A percentile compares a stretch with the other conserved stretches of the same genome.
Evolutionary conservation across 64 coral and sea anemone species (phyloP).

Genomic region (Catalaphyllia jardinei): DNA sequence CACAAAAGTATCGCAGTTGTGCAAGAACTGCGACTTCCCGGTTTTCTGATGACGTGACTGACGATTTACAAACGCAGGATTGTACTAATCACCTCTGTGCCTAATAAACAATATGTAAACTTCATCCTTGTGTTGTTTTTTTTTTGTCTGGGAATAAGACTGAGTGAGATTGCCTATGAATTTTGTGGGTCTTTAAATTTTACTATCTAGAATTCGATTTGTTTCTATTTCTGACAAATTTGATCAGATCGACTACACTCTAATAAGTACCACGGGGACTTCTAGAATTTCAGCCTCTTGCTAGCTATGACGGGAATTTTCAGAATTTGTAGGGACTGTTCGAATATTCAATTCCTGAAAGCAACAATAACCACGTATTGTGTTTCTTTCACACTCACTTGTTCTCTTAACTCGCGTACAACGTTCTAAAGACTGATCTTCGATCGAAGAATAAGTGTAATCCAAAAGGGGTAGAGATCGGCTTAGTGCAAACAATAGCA

Average conservation of each 20-base stretch:
- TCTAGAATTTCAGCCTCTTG: not conserved
- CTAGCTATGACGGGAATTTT: slow-evolving; percentile 12
- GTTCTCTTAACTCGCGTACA: not conserved
- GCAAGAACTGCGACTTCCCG: not conserved
- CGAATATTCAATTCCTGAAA: not conserved
- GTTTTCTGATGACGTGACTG: not conserved
- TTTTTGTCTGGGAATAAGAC: not conserved
- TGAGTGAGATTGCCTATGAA: not conserved
- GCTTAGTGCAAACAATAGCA: not conserved
- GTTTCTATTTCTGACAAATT: not conserved
- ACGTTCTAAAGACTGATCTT: not conserved
- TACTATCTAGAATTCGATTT: too few species aligned
- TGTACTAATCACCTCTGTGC: too few species aligned
- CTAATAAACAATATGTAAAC: not conserved
- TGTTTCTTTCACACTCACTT: not conserved
- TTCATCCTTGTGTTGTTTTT: not conserved
- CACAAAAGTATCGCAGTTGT: too few species aligned
- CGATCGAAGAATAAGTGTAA: not conserved
- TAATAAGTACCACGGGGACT: not conserved
- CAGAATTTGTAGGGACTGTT: not conserved
- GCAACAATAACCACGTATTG: not conserved
- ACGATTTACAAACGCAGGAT: too few species aligned
- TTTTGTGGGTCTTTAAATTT: not conserved
- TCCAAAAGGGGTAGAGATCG: not conserved
- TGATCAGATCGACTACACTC: not conserved